Percentiles rank a stretch among this genome's conserved stretches.
These are phyloP conservation scores for Ceratina calcarata DNA, from an alignment of 1,140 invertebrate species.

Conservation along the genomic window DNA sequence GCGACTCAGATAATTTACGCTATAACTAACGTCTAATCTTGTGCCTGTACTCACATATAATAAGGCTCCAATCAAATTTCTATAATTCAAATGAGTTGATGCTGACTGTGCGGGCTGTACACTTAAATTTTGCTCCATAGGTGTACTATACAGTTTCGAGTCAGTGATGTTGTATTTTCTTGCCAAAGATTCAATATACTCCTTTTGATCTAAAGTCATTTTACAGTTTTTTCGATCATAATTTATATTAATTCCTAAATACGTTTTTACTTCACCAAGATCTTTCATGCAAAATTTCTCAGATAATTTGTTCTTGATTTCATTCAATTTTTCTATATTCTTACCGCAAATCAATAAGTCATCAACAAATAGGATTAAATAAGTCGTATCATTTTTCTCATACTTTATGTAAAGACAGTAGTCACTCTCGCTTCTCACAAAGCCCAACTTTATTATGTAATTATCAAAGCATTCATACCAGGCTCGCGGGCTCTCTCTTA, in stretches of 20 bases:
- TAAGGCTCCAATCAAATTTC: conserved; percentile 59
- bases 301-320: background rate
- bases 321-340: background rate
- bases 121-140: conserved; percentile 76
- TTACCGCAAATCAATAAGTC: background rate
- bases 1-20: conserved; percentile 66
- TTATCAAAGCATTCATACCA: conserved; percentile 2
- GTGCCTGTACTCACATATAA: conserved; percentile 62
- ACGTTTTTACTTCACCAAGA: background rate
- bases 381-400: background rate
- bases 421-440: background rate
- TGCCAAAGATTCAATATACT: conserved; percentile 74
- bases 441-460: background rate
- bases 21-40: conserved; percentile 68
- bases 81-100: conserved; percentile 54
- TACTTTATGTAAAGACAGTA: background rate
- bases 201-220: conserved; percentile 69
- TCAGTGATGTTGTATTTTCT: conserved; percentile 69
- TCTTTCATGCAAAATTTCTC: background rate
- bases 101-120: background rate
- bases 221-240: conserved; percentile 30
- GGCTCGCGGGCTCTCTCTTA: background rate
- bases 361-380: background rate
- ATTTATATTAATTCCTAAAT: conserved; percentile 17
- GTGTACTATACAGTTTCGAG: conserved; percentile 54